Evolutionary conservation across 2,113 vertebrate genomes (phyloP).

Genomic region (Eulacestoma nigropectus): DNA sequence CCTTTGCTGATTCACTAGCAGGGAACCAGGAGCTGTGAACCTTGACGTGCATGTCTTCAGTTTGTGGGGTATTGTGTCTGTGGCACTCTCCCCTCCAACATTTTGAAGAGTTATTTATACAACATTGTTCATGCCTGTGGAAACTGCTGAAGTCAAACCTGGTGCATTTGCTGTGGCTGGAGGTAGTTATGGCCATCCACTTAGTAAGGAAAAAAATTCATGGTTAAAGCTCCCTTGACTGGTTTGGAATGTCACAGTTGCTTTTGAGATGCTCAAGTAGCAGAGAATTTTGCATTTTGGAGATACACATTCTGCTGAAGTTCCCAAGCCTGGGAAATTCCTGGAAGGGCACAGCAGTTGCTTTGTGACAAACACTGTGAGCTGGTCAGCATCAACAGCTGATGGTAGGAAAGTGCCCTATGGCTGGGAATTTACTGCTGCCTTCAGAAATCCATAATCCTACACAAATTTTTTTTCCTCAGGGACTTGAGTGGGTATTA

Average conservation of each 20-base stretch:
- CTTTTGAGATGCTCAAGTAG: background rate
- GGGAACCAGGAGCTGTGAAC: background rate
- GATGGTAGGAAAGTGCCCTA: background rate
- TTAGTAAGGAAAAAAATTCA: background rate
- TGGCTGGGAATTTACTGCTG: background rate
- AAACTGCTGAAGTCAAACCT: background rate
- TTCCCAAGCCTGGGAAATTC: background rate
- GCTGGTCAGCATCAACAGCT: background rate
- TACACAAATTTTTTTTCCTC: background rate
- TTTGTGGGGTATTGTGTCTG: background rate
- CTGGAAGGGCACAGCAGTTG: background rate
- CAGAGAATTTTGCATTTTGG: background rate
- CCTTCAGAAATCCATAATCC: background rate
- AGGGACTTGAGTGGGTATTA: background rate
- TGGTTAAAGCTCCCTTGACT: background rate
- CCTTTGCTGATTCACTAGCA: background rate
- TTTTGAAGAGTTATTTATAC: background rate
- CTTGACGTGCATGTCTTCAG: background rate
- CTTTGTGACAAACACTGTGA: background rate
- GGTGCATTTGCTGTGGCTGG: background rate
- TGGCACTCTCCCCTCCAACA: background rate
- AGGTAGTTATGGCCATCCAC: background rate
- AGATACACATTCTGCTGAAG: accelerated
- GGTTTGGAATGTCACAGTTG: background rate
- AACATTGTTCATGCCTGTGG: background rate